Evolutionary conservation across 2,113 vertebrate genomes (phyloP).

Genomic region (Vombatus ursinus): DNA sequence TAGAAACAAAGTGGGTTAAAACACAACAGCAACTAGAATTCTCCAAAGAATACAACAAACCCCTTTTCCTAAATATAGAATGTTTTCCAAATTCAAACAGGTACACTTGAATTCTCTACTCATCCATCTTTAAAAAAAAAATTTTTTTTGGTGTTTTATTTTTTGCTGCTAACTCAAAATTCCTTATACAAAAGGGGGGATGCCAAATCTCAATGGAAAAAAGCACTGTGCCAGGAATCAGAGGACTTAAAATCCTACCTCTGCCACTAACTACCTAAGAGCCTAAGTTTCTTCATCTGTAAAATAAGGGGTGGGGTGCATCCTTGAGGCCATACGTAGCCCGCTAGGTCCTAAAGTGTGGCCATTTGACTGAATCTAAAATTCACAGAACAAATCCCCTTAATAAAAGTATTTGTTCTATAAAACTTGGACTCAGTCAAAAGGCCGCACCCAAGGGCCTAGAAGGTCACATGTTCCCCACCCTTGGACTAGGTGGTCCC

Average conservation of each 20-base stretch:
- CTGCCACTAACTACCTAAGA: neutral
- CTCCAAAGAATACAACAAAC: neutral
- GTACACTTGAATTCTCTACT: neutral
- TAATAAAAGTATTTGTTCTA: too few relatives aligned
- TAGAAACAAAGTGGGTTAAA: slow-evolving; percentile 8
- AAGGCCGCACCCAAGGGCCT: neutral
- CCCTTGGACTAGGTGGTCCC: fast-evolving
- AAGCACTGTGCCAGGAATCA: neutral
- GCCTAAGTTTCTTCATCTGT: neutral
- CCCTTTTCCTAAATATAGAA: slow-evolving; percentile 8
- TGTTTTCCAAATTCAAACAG: neutral
- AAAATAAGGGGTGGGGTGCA: neutral
- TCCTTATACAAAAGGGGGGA: neutral
- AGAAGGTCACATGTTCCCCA: neutral
- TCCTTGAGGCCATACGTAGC: too few relatives aligned
- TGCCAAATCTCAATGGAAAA: neutral
- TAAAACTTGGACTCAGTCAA: too few relatives aligned
- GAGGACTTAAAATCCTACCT: slow-evolving; percentile 3
- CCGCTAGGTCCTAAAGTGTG: too few relatives aligned
- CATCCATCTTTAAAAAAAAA: neutral
- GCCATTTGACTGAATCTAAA: too few relatives aligned
- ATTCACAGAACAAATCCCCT: too few relatives aligned
- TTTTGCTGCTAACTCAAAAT: neutral
- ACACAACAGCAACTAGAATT: neutral
- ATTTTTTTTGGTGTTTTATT: neutral